Conservation (phyloP, 2,797 vertebrate species). For the Peromyscus attwateri region DNA sequence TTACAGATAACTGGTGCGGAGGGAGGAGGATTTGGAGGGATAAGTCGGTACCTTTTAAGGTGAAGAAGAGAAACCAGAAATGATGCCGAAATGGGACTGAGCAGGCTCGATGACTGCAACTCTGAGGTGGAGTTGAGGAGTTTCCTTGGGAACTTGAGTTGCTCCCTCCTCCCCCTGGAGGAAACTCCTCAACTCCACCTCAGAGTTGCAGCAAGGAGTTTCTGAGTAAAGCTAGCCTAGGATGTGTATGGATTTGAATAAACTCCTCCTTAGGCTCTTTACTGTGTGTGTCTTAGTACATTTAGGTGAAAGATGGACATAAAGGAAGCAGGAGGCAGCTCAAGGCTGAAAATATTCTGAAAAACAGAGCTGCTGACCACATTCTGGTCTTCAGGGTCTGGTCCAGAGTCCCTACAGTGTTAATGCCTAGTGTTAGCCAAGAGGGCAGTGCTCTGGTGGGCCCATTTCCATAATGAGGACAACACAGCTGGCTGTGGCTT, state of each 20-base stretch:
- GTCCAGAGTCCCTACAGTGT: not conserved
- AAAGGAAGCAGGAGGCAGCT: not conserved
- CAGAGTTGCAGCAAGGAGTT: too few species aligned
- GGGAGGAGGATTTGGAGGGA: not conserved
- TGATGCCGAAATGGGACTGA: not conserved
- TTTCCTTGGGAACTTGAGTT: not conserved
- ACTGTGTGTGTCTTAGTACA: fast-evolving
- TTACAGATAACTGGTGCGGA: not conserved
- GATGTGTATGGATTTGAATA: not conserved
- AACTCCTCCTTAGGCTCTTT: not conserved
- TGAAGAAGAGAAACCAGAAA: not conserved
- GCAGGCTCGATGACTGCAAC: not conserved
- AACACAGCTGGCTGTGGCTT: not conserved
- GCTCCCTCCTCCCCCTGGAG: not conserved
- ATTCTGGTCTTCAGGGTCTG: fast-evolving
- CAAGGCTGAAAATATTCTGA: not conserved
- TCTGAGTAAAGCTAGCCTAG: not conserved
- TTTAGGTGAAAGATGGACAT: not conserved
- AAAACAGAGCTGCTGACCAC: not conserved
- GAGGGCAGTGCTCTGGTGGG: not conserved
- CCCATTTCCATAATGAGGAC: slow-evolving; percentile 13
- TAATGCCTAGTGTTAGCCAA: not conserved
- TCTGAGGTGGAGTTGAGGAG: not conserved
- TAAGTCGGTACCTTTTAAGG: not conserved
- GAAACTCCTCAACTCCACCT: too few species aligned